Evolutionary conservation across 2,797 vertebrate species (phyloP).

Genomic region (Acanthopagrus latus): DNA sequence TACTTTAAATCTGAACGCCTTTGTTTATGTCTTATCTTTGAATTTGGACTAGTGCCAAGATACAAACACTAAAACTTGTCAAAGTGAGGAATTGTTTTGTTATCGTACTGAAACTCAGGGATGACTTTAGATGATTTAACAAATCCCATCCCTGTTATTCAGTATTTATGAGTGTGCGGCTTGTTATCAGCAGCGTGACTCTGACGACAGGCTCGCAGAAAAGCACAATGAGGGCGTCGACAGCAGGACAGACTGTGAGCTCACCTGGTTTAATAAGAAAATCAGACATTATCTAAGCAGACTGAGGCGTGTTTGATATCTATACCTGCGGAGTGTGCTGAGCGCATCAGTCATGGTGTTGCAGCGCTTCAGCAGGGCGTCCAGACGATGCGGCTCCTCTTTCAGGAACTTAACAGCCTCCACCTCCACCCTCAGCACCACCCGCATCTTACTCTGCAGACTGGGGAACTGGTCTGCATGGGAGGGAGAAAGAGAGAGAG

Average conservation of each 20-base stretch:
- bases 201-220: background rate
- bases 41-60: no score
- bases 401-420: slow-evolving; percentile 98
- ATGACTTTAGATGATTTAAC: no score
- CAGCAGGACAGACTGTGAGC: background rate
- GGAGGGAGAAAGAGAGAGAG: background rate
- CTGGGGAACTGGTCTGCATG: slow-evolving; percentile 93
- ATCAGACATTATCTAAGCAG: background rate
- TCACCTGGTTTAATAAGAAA: slow-evolving; percentile 12
- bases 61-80: no score
- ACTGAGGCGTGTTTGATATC: background rate
- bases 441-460: slow-evolving; percentile 98
- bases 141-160: background rate
- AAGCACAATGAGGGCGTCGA: background rate
- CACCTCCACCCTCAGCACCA: slow-evolving; percentile 95
- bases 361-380: slow-evolving; percentile 94
- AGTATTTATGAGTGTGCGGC: background rate
- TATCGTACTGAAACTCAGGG: no score
- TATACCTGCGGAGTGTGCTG: slow-evolving; percentile 75
- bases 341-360: slow-evolving; percentile 90
- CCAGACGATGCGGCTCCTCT: slow-evolving; percentile 94
- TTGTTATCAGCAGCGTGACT: background rate
- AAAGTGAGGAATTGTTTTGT: no score
- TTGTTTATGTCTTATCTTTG: no score
- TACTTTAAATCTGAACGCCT: no score